phyloP scores from a whole-genome alignment of 1,140 invertebrate genomes.

The Psix sp. region DNA sequence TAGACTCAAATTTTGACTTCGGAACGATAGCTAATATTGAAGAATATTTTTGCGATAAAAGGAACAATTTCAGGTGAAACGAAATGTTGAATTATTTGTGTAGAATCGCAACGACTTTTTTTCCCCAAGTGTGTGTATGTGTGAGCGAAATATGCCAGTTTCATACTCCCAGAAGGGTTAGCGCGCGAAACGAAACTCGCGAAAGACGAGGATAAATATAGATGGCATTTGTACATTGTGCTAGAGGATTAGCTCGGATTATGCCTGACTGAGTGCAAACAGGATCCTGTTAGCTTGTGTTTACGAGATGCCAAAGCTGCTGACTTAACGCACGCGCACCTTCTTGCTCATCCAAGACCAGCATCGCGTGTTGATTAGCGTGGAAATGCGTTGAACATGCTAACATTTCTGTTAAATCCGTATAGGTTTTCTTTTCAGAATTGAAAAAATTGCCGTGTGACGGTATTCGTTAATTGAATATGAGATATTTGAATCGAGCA shows the following conservation, averaged over 20 bases:
- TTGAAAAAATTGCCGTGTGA: too few species aligned
- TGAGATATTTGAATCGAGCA: too few species aligned
- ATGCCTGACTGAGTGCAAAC: constrained; percentile 76
- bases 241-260: constrained; percentile 76
- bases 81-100: too few species aligned
- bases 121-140: neutral
- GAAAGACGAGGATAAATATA: constrained; percentile 31
- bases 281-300: constrained; percentile 74
- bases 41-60: too few species aligned
- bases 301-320: constrained; percentile 75
- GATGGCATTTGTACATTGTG: constrained; percentile 72
- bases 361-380: neutral
- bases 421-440: too few species aligned
- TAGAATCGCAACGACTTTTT: neutral
- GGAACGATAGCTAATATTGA: too few species aligned
- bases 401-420: too few species aligned
- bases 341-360: constrained; percentile 47
- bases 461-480: too few species aligned
- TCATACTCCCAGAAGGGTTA: constrained; percentile 16
- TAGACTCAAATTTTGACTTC: too few species aligned
- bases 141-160: constrained; percentile 1
- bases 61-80: too few species aligned
- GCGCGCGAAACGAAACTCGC: constrained; percentile 31
- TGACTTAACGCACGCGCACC: constrained; percentile 69
- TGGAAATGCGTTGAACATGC: too few species aligned